These are phyloP conservation scores for Umimayanthus kanabou DNA, from an alignment of 92 coral and sea anemone genomes.

Conservation along the genomic window DNA sequence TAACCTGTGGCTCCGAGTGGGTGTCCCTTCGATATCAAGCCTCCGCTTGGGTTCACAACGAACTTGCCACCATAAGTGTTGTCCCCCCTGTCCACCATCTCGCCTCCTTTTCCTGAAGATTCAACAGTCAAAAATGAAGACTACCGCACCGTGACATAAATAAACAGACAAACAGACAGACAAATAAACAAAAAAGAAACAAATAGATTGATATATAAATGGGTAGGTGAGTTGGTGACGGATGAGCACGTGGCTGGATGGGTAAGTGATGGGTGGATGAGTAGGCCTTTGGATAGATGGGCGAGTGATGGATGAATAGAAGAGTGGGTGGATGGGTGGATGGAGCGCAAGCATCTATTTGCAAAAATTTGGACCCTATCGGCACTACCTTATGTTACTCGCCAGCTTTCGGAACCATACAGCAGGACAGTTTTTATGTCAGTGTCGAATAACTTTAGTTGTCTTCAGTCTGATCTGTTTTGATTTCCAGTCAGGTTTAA, in stretches of 20 bases:
- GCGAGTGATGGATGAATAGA: neutral
- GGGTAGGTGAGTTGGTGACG: neutral
- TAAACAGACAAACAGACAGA: neutral
- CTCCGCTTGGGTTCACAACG: constrained; percentile 96
- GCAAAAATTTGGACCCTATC: too few relatives aligned
- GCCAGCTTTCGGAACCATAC: too few relatives aligned
- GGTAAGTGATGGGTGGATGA: neutral
- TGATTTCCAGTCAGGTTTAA: too few relatives aligned
- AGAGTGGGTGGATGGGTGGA: neutral
- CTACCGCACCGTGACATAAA: neutral
- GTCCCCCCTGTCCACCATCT: constrained; percentile 90
- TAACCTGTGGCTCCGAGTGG: constrained; percentile 18
- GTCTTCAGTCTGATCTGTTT: too few relatives aligned
- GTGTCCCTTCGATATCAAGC: constrained; percentile 94
- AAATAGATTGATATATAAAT: neutral
- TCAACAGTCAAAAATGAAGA: neutral
- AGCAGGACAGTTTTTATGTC: too few relatives aligned
- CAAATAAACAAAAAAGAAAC: neutral
- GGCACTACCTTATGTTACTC: too few relatives aligned
- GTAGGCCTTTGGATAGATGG: neutral
- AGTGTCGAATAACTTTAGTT: too few relatives aligned
- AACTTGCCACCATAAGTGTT: constrained; percentile 94
- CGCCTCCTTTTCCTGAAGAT: constrained; percentile 83
- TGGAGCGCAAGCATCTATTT: too few relatives aligned
- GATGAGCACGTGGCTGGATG: neutral